These are phyloP conservation scores for Odontocerum albicorne DNA, from an alignment of 2,888 invertebrate species.

Conservation along the genomic window DNA sequence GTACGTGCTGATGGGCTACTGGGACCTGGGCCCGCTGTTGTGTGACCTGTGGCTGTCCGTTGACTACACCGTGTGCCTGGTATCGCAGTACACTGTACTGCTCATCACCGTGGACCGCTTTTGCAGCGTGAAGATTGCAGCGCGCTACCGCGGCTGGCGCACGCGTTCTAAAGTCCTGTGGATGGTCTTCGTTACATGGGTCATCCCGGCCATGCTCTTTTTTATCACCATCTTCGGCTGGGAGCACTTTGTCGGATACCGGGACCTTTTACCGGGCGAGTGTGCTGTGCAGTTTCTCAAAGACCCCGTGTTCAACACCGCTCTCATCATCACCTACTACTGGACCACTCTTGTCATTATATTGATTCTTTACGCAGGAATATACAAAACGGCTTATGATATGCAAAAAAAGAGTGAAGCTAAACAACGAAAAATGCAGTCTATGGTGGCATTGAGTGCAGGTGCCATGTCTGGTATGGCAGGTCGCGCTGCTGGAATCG, in stretches of 20 bases:
- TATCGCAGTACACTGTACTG: conserved; percentile 98
- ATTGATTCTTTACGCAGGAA: conserved; percentile 94
- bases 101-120: conserved; percentile 98
- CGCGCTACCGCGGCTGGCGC: conserved; percentile 95
- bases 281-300: conserved; percentile 97
- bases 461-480: conserved; percentile 92
- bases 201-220: conserved; percentile 93
- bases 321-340: conserved; percentile 94
- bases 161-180: conserved; percentile 91
- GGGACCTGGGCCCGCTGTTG: conserved; percentile 94
- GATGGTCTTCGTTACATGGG: conserved; percentile 97
- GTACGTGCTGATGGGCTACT: conserved; percentile 94
- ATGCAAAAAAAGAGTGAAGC: conserved; percentile 97
- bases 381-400: conserved; percentile 95
- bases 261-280: conserved; percentile 83
- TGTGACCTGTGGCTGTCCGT: conserved; percentile 99
- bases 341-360: conserved; percentile 97
- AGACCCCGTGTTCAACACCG: conserved; percentile 96
- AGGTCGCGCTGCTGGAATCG: conserved; percentile 83
- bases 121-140: conserved; percentile 98
- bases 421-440: conserved; percentile 93
- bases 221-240: conserved; percentile 99
- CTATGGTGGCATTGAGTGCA: conserved; percentile 88
- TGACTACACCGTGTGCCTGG: conserved; percentile 98
- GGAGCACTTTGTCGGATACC: conserved; percentile 95